phyloP scores from a whole-genome alignment of 2,797 vertebrate genomes.

The Cygnus olor region DNA sequence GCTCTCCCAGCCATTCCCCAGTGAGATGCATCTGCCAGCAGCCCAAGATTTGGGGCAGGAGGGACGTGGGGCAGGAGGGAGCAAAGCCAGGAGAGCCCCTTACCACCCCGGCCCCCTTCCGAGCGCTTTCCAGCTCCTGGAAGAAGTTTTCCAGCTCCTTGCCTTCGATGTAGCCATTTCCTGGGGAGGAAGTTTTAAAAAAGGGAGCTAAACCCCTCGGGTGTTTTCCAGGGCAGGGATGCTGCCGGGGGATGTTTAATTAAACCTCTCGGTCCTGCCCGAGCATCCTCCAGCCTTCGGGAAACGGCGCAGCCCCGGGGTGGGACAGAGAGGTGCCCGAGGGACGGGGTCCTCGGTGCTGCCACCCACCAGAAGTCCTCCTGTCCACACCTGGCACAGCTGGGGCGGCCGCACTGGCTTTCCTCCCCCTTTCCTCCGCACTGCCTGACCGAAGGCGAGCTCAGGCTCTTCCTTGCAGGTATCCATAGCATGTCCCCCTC shows the following conservation, averaged over 20 bases:
- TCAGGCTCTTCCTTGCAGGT: neutral
- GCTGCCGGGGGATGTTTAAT: neutral
- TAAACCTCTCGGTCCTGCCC: accelerated
- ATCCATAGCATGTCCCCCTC: too few relatives aligned
- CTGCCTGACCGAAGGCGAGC: neutral
- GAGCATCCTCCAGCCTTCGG: neutral
- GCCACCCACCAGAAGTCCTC: neutral
- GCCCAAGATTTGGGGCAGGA: neutral
- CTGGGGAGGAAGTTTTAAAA: constrained; percentile 73
- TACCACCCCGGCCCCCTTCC: constrained; percentile 93
- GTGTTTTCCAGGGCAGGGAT: neutral
- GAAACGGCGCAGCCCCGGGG: neutral
- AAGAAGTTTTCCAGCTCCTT: constrained; percentile 98
- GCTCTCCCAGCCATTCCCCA: neutral
- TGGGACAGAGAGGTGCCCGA: too few relatives aligned
- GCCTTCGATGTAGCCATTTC: constrained; percentile 97
- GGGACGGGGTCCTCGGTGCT: neutral
- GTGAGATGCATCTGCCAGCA: neutral
- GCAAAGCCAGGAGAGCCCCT: constrained; percentile 60
- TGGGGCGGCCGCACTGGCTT: too few relatives aligned
- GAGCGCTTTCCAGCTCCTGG: constrained; percentile 90
- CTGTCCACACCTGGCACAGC: neutral
- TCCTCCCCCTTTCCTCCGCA: neutral
- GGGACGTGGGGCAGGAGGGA: neutral
- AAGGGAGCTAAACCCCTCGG: neutral